These are phyloP conservation scores for Trissolcus japonicus DNA, from an alignment of 2,888 invertebrate genomes.

Conservation along the genomic window DNA sequence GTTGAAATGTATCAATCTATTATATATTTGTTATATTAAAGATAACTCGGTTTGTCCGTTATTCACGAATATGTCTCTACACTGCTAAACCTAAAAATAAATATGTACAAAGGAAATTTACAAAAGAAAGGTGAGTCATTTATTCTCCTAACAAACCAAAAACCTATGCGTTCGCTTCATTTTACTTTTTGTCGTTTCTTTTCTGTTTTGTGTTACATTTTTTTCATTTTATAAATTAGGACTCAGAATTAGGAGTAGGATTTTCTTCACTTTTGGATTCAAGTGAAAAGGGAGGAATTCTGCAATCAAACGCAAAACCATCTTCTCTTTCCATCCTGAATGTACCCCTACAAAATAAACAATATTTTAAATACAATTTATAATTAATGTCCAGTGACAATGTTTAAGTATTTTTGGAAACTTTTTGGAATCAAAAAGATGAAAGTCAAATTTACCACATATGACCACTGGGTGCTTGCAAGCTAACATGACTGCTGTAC, in stretches of 20 bases:
- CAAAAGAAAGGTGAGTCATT: conserved; percentile 49
- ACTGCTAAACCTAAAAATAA: conserved; percentile 55
- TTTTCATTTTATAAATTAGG: conserved; percentile 48
- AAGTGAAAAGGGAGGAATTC: conserved; percentile 97
- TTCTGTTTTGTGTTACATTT: background rate
- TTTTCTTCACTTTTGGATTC: conserved; percentile 92
- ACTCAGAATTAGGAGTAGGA: conserved; percentile 69
- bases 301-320: conserved; percentile 96
- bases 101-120: conserved; percentile 57
- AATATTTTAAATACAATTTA: background rate
- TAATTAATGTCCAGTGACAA: background rate
- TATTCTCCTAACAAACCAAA: conserved; percentile 36
- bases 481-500: conserved; percentile 97
- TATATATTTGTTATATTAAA: conserved; percentile 37
- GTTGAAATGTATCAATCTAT: conserved; percentile 51
- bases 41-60: conserved; percentile 30
- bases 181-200: background rate
- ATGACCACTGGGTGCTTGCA: conserved; percentile 98
- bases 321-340: conserved; percentile 98
- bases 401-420: too few relatives aligned
- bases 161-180: background rate
- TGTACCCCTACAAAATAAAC: conserved; percentile 84
- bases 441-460: conserved; percentile 86
- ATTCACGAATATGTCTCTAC: conserved; percentile 36
- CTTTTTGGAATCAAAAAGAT: background rate